Evolutionary conservation across 2,797 vertebrate genomes (phyloP).

Genomic region (Rhinophrynus dorsalis): DNA sequence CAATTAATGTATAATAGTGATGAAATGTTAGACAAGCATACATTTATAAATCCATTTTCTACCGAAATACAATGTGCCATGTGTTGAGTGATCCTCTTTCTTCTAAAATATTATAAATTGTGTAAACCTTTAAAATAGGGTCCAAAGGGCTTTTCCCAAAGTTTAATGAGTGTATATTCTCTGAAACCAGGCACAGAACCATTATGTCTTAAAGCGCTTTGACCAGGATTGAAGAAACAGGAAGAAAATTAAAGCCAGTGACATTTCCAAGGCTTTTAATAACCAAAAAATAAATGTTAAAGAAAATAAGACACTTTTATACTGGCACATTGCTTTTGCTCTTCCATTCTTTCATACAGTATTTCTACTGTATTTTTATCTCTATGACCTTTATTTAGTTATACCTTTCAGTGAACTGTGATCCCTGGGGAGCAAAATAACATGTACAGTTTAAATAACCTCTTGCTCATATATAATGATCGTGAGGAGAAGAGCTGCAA

Average conservation of each 20-base stretch:
- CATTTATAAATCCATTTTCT: neutral
- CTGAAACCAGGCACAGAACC: neutral
- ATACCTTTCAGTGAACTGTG: conserved; percentile 36
- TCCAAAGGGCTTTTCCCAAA: neutral
- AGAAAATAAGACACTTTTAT: conserved; percentile 34
- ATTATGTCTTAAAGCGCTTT: conserved; percentile 7
- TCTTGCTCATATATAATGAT: conserved; percentile 44
- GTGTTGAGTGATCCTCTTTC: neutral
- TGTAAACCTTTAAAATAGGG: neutral
- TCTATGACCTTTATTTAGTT: conserved; percentile 46
- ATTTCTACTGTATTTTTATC: conserved; percentile 45
- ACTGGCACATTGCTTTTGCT: neutral
- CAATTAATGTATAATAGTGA: too few species aligned
- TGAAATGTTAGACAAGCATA: neutral
- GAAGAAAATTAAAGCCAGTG: conserved; percentile 25
- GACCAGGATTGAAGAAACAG: neutral
- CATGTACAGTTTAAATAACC: conserved; percentile 45
- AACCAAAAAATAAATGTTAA: conserved; percentile 30
- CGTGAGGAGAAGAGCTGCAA: conserved; percentile 8
- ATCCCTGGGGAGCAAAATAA: conserved; percentile 33
- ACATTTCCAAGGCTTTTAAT: conserved; percentile 40
- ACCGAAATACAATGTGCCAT: neutral
- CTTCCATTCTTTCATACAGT: conserved; percentile 21
- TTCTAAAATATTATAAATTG: neutral
- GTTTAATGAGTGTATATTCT: neutral